Base-by-base conservation (phyloP, 1,140 invertebrate genomes). In the Diachasmimorpha longicaudata region DNA sequence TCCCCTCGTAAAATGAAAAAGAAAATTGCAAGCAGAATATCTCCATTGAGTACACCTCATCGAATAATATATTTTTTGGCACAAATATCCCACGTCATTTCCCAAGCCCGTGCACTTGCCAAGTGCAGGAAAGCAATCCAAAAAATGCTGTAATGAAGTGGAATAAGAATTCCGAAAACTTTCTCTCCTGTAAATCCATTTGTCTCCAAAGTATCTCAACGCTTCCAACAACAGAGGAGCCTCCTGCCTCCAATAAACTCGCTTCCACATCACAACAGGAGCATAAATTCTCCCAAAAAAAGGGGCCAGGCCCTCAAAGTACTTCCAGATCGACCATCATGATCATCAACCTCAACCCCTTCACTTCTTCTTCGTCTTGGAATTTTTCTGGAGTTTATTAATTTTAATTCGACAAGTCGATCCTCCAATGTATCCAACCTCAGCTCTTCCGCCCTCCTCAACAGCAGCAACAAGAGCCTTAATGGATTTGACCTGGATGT, bases 371-470 rank as follows among this genome's bases (percentile, higher is more conserved):
- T 83, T 82, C 1, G 46, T 68, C 23, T 83, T 83, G n/a, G 80
- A 77, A 68, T 68, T 83, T 75, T 86, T 86, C 44, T 84, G 84
- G 0, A 85, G 10, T 70, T 85, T 86, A 0, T 80, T 83, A 63
- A 85, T 84, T 66, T 85, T 85, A 16, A 86, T 16, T 23, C 84
- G 58, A 37, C 87, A 89, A 67, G 76, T 83, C 0, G 86, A 81
- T 0, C 89, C 87, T 2, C 88, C 89, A 13, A 87, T 81, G 70
- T 88, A 90, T 5, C 85, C 77, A 0, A 89, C 87, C 44, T 90
- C 89, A 13, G 85, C 85, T 31, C 84, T 84, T 1, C 86, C 87
- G 0, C 85, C 88, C 1, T 90, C 89, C 68, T 88, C 86, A 25
- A 88, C 74, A 4, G 85, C 85, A 9, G 86, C 80, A 4, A 89